Conservation (phyloP, 1,140 invertebrate species). For the Drosophila mauritiana region DNA sequence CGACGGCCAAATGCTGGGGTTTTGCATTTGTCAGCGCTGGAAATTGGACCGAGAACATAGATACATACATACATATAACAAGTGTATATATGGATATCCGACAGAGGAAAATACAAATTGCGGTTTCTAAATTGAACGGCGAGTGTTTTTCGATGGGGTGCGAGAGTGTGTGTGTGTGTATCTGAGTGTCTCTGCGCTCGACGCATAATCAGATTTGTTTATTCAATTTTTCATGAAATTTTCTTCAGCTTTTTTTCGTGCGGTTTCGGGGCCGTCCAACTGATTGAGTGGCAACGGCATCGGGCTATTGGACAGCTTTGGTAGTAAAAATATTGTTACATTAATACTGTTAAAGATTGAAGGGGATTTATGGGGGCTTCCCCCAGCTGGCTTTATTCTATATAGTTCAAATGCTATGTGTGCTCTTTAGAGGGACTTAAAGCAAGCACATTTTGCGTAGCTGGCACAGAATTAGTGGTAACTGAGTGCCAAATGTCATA, state of each 20-base stretch:
- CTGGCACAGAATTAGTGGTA: constrained; percentile 7
- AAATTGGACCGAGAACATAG: constrained; percentile 63
- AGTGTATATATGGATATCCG: constrained; percentile 11
- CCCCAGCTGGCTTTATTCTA: not conserved
- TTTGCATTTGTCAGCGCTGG: constrained; percentile 79
- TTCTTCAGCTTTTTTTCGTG: constrained; percentile 27
- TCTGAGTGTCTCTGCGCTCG: constrained; percentile 31
- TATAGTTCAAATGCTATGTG: not conserved
- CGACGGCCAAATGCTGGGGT: constrained; percentile 41
- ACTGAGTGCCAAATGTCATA: constrained; percentile 28
- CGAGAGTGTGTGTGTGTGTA: constrained; percentile 4
- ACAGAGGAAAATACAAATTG: constrained; percentile 69
- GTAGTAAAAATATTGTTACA: constrained; percentile 22
- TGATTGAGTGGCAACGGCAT: constrained; percentile 43
- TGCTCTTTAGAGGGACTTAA: not conserved
- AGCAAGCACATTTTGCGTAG: not conserved
- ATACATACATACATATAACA: constrained; percentile 17
- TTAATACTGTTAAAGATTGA: not conserved
- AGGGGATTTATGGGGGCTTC: not conserved
- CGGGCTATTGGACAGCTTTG: not conserved
- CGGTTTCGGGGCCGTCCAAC: constrained; percentile 32
- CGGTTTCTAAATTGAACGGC: constrained; percentile 75
- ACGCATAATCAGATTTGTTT: constrained; percentile 78
- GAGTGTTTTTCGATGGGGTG: constrained; percentile 7
- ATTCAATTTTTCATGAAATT: constrained; percentile 60